Base-by-base conservation (phyloP, 1,140 invertebrate genomes). In the Lordiphosa stackelbergi region DNA sequence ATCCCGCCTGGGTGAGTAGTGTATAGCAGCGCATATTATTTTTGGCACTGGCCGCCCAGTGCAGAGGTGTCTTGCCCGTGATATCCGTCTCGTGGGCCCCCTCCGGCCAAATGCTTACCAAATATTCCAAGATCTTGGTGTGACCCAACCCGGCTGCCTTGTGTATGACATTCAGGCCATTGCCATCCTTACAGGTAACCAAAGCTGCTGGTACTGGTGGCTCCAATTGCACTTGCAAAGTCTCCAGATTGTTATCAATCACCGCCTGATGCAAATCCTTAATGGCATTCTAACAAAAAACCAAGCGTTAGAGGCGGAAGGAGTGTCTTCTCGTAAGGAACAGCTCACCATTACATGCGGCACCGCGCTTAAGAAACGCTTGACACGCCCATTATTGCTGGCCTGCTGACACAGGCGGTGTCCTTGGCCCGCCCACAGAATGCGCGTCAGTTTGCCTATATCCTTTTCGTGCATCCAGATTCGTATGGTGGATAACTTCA, bases 381-480 rank as follows among this genome's bases (percentile, higher is more conserved):
- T 93, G 22, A 96, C 93, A 57, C 92, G 91, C 1, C 91, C 90
- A 88, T 95, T 94, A 74, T 93, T 95, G 85, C 94, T 95, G 2
- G 95, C 95, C 85, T 96, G 95, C 59, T 92, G 92, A 43, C 94
- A 90, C 3, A 97, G 89, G 58, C 93, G 93, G 40, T 93, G 89
- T 6, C 95, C 96, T 73, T 95, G 93, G 0, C 96, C 95, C 71
- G 95, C 94, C 93, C 95, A 95, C 8, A 97, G 89, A 2, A 96
- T 93, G 73, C 94, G 92, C 79, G 95, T 94, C 41, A 97, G 88
- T 72, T 94, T 93, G 12, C 91, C 91, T 75, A 97, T 90, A 87
- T 97, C 94, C 81, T 93, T 91, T 84, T 96, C 95, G 85, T 96
- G 94, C 62, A 97, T 96, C 95, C 95, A 97, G 89, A 96, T 95